Base-by-base conservation (phyloP, 2,888 invertebrate species). In the Campaea margaritaria region DNA sequence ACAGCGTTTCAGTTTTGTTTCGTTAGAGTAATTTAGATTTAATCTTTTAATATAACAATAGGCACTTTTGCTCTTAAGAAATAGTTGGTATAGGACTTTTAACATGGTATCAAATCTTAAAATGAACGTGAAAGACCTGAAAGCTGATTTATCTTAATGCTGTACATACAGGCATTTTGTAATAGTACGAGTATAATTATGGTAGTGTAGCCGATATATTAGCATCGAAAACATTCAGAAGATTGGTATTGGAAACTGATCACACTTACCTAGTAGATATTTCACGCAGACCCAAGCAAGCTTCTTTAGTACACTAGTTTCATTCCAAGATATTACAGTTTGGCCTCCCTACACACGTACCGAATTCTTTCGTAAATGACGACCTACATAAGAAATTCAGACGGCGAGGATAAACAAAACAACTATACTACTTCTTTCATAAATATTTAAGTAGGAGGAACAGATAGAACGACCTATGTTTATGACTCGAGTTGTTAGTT, bases 331-430 rank as follows among this genome's bases (percentile, higher is more conserved):
- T 74, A 74, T 73, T 73, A 75, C 72, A 52, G 51, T 47, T 56
- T 47, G 73, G 73, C 69, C 74, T 67, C 70, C 71, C 66, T 65
- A 51, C 70, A 70, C 75, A 74, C 68, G 74, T 70, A 76, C 75
- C 73, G 77, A 78, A 76, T 80, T 78, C 77, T 76, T 75, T 76
- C 72, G 74, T 75, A 81, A 82, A 83, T 78, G 81, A 79, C 80
- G 76, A 77, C 74, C 75, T 72, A 74, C 78, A 82, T 84, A 82
- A 80, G 79, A 82, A 79, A 85, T 82, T 85, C 82, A 81, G 76
- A 80, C 72, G 74, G 77, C 74, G 74, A 69, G 73, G 79, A 78
- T 78, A 78, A 85, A 85, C 78, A 79, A 82, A 82, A 80, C 80
- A 75, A 79, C 72, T 76, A 71, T 64, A 74, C 78, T 73, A 79